These are phyloP conservation scores for Perdita meconis DNA, from an alignment of 2,888 invertebrate species.

Conservation along the genomic window DNA sequence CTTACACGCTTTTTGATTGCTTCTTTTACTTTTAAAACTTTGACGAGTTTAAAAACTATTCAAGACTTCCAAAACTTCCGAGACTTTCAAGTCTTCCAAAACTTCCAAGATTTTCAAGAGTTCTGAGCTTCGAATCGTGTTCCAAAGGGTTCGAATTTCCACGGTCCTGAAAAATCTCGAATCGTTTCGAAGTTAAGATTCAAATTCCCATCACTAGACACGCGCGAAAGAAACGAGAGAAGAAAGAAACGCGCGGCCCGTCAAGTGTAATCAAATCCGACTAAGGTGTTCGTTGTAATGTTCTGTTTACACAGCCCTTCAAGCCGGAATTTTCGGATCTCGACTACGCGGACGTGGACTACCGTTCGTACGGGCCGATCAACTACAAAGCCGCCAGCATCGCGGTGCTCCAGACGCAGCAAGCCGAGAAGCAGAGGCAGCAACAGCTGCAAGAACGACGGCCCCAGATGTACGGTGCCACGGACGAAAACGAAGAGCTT, in stretches of 20 bases:
- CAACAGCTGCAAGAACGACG: conserved; percentile 74
- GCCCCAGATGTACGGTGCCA: conserved; percentile 82
- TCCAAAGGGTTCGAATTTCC: too few relatives aligned
- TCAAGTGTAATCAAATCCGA: not conserved
- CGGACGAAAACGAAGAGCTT: conserved; percentile 83
- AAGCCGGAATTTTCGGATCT: conserved; percentile 91
- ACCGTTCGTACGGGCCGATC: conserved; percentile 95
- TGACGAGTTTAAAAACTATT: too few relatives aligned
- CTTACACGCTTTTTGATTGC: too few relatives aligned
- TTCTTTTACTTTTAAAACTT: too few relatives aligned
- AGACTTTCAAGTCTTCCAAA: too few relatives aligned
- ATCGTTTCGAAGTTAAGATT: too few relatives aligned
- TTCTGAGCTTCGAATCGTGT: too few relatives aligned
- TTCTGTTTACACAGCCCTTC: conserved; percentile 88
- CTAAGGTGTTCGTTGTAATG: conserved; percentile 52
- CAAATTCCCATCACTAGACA: too few relatives aligned
- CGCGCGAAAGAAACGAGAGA: not conserved
- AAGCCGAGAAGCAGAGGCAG: conserved; percentile 68
- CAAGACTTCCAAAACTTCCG: too few relatives aligned
- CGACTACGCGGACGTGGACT: conserved; percentile 95
- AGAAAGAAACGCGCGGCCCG: not conserved
- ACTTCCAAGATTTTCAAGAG: too few relatives aligned
- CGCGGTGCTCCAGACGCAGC: conserved; percentile 80
- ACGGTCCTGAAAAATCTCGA: too few relatives aligned
- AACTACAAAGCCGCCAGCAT: conserved; percentile 96